Conservation (phyloP, 2,888 invertebrate genomes). For the Drosophila testacea region DNA sequence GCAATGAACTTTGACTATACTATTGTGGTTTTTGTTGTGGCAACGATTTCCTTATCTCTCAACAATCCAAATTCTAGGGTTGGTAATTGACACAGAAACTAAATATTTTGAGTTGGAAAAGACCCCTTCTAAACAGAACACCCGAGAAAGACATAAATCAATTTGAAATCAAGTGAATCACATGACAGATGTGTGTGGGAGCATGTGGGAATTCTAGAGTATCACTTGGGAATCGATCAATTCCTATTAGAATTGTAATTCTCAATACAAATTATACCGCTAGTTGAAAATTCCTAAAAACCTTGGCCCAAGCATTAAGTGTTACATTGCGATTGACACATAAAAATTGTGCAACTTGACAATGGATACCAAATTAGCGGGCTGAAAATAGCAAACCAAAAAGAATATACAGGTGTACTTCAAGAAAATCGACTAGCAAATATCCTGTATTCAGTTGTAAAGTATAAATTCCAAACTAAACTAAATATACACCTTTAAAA, state of each 20-base stretch:
- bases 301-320: constrained; percentile 19
- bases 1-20: constrained; percentile 41
- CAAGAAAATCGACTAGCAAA: background rate
- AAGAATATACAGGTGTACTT: background rate
- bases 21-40: background rate
- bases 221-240: constrained; percentile 3
- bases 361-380: constrained; percentile 50
- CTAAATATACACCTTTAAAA: no score
- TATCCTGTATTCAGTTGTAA: constrained; percentile 2
- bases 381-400: constrained; percentile 35
- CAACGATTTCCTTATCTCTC: constrained; percentile 33
- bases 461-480: background rate
- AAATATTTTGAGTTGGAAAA: background rate
- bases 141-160: constrained; percentile 36
- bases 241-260: background rate
- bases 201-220: constrained; percentile 22
- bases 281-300: background rate
- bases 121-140: background rate
- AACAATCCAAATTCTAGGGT: constrained; percentile 21
- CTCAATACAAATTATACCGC: no score
- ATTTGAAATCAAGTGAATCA: constrained; percentile 18
- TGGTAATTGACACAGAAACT: constrained; percentile 10
- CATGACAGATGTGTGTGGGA: background rate
- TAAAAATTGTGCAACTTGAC: constrained; percentile 52
- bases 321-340: constrained; percentile 10